A percentile compares a stretch with the other conserved stretches of the same genome.
phyloP scores from a whole-genome alignment of 2,797 vertebrate species.

The Pampus argenteus region DNA sequence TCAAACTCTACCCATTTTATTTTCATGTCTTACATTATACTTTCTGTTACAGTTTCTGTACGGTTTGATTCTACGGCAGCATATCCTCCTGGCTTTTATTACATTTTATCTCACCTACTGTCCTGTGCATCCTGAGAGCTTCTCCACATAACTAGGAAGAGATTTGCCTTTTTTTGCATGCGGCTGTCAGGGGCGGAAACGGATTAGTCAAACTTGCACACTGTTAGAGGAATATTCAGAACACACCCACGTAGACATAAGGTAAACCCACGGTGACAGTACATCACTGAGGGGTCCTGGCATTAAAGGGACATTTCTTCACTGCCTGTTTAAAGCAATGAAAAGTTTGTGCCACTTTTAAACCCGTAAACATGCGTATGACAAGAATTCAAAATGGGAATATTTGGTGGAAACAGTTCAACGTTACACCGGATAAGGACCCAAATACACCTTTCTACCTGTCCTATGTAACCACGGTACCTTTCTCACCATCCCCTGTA shows the following conservation, averaged over 20 bases:
- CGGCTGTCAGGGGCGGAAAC: constrained; percentile 29
- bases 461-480: too few species aligned
- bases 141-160: constrained; percentile 21
- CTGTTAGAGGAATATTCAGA: constrained; percentile 38
- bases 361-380: not conserved
- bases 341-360: constrained; percentile 2
- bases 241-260: constrained; percentile 33
- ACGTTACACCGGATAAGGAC: not conserved
- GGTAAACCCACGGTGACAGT: constrained; percentile 20
- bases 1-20: not conserved
- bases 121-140: not conserved
- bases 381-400: constrained; percentile 1
- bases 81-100: constrained; percentile 37
- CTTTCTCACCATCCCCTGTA: too few species aligned
- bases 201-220: constrained; percentile 50
- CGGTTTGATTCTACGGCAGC: constrained; percentile 28
- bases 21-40: constrained; percentile 6
- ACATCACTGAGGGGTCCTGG: constrained; percentile 3
- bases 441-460: not conserved
- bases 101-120: constrained; percentile 20
- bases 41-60: constrained; percentile 11
- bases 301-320: not conserved
- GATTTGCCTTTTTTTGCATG: constrained; percentile 29
- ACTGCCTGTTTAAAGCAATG: not conserved
- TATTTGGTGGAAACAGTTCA: constrained; percentile 11